Base-by-base conservation (phyloP, 2,888 invertebrate genomes). In the Microctonus hyperodae region DNA sequence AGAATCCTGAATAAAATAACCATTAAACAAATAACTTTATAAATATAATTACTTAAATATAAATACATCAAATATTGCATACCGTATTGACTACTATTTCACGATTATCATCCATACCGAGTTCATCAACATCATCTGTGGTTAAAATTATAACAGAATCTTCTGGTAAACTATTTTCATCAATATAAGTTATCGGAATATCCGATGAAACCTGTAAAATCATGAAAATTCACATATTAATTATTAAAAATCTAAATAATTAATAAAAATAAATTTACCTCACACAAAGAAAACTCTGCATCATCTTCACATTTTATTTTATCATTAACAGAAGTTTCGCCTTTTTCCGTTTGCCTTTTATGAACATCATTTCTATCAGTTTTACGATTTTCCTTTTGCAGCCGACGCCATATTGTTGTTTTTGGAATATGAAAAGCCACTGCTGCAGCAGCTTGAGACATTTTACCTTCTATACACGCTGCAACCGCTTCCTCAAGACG, bases 381-480 rank as follows among this genome's bases (percentile, higher is more conserved):
- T 56, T 74, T 77, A 44, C 74, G 76, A 9, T 75, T 75, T 16
- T 80, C 79, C 65, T 83, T 80, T 63, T 85, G 84, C 22, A 85
- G 74, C 44, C 80, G 76, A 66, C 85, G 79, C 85, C 85, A 85
- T 68, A 85, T 84, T 0, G 85, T 85, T 2, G 85, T 85, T 75
- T 85, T 85, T 16, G 85, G 85, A 68, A 85, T 84, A 70, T 79
- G 79, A 71, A 81, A 85, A 20, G 80, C 79, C 63, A 78, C 71
- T 2, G 85, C 82, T 22, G 85, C 85, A 2, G 81, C 77, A 11
- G 85, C 84, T 73, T 85, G 85, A 0, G 85, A 85, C 85, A 85
- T 85, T 77, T 79, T 83, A 1, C 85, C 85, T 33, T 79, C 78
- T 71, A 79, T 83, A 63, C 85, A 85, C 9, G 85, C 85, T 20